These are phyloP conservation scores for Chironomus tentans DNA, from an alignment of 2,888 invertebrate genomes.

Conservation along the genomic window DNA sequence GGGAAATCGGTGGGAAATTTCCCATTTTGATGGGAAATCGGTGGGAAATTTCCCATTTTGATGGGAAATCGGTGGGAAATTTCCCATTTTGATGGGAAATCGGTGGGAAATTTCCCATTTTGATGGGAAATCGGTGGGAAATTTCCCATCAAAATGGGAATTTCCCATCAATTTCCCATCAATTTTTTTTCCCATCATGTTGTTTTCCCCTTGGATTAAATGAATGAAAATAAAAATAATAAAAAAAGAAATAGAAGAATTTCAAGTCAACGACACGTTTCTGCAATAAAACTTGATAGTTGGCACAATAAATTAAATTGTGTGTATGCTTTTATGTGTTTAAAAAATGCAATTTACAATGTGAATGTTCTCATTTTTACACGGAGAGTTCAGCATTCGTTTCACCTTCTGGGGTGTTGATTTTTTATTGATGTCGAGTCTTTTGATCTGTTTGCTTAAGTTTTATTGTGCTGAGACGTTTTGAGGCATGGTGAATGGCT, in stretches of 20 bases:
- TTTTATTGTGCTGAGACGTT: background rate
- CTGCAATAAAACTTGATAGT: slow-evolving; percentile 8
- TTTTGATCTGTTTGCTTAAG: background rate
- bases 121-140: no score
- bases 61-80: no score
- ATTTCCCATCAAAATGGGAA: no score
- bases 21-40: no score
- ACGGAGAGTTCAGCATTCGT: background rate
- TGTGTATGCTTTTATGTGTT: background rate
- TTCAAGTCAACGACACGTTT: slow-evolving; percentile 11
- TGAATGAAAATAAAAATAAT: no score
- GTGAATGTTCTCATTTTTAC: background rate
- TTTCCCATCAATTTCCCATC: no score
- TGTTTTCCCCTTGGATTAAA: no score
- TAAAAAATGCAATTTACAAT: background rate
- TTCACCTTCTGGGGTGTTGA: background rate
- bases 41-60: no score
- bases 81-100: no score
- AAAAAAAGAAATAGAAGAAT: background rate
- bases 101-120: no score
- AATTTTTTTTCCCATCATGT: no score
- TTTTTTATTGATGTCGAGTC: background rate
- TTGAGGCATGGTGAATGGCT: background rate
- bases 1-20: no score
- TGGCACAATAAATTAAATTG: background rate